Conservation (phyloP, 2,888 invertebrate species). For the Chironomus tentans region DNA sequence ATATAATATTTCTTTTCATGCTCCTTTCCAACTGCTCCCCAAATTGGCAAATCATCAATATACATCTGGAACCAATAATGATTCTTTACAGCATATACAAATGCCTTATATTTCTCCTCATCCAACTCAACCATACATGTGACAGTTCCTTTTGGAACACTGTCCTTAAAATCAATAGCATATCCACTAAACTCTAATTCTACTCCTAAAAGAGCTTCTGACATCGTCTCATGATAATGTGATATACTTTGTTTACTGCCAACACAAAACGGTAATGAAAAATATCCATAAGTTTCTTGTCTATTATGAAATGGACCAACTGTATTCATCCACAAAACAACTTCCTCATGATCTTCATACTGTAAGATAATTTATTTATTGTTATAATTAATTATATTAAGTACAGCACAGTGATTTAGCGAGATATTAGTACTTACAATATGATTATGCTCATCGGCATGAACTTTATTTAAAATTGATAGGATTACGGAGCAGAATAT, state of each 20-base stretch:
- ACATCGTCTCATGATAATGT: constrained; percentile 98
- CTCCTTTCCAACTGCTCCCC: constrained; percentile 95
- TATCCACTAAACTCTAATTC: constrained; percentile 96
- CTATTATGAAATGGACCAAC: constrained; percentile 99
- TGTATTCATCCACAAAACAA: constrained; percentile 99
- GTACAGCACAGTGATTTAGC: background rate
- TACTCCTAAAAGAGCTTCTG: constrained; percentile 95
- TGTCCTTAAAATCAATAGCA: constrained; percentile 82
- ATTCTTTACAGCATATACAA: constrained; percentile 96
- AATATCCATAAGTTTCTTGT: constrained; percentile 98
- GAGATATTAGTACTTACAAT: constrained; percentile 48
- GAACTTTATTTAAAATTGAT: background rate
- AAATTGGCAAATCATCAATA: constrained; percentile 94
- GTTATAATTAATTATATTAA: background rate
- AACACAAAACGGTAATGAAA: constrained; percentile 92
- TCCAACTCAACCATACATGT: constrained; percentile 76
- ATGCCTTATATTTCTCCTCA: constrained; percentile 82
- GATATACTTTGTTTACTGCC: constrained; percentile 86
- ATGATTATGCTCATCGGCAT: constrained; percentile 70
- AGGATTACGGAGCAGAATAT: background rate
- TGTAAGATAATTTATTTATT: constrained; percentile 39
- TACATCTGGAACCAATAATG: constrained; percentile 99
- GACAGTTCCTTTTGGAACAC: constrained; percentile 52
- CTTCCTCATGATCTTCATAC: constrained; percentile 91
- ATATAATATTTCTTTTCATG: constrained; percentile 74